phyloP scores from a whole-genome alignment of 2,113 vertebrate species.

The Rhadina sibilatrix region DNA sequence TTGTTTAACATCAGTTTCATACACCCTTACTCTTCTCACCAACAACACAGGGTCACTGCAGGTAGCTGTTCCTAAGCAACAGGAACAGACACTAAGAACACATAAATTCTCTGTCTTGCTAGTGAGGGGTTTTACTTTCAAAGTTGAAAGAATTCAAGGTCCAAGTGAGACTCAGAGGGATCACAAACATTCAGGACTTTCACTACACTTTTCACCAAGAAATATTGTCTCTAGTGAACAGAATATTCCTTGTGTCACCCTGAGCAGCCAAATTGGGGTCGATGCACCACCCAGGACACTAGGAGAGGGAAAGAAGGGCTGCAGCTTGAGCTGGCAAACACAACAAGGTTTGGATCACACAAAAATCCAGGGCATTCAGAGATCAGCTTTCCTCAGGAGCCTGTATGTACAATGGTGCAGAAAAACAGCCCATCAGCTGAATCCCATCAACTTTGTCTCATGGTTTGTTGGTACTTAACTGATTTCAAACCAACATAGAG shows the following conservation, averaged over 20 bases:
- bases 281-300: background rate
- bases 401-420: background rate
- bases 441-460: background rate
- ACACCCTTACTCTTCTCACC: background rate
- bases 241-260: background rate
- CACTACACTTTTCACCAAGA: background rate
- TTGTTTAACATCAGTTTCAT: constrained; percentile 10
- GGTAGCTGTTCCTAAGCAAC: constrained; percentile 51
- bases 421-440: background rate
- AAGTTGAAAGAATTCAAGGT: background rate
- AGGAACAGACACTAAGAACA: background rate
- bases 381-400: background rate
- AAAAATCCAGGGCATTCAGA: background rate
- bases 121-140: background rate
- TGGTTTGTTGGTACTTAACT: background rate
- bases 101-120: background rate
- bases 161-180: background rate
- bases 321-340: background rate
- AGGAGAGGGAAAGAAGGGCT: background rate
- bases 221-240: background rate
- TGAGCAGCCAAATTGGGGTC: background rate
- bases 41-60: background rate
- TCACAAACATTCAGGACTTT: background rate
- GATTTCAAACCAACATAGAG: background rate
- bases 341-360: background rate